These are phyloP conservation scores for Phymastichus coffea DNA, from an alignment of 1,140 invertebrate species.

Conservation along the genomic window DNA sequence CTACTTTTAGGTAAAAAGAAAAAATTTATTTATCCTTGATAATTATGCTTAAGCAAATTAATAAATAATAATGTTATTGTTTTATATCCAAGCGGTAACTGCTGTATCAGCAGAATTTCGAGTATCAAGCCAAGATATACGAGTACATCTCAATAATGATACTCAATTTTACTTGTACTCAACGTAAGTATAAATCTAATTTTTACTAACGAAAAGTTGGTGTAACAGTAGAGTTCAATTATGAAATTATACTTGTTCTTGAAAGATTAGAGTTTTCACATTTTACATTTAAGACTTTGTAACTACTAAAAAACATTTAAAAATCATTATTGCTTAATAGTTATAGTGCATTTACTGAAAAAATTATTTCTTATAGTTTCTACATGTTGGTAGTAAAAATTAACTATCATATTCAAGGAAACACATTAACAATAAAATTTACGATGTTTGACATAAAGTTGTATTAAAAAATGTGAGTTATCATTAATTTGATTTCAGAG, in stretches of 20 bases:
- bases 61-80: neutral
- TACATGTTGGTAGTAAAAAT: too few species aligned
- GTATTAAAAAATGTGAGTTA: too few species aligned
- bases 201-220: too few species aligned
- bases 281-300: slow-evolving; percentile 32
- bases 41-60: neutral
- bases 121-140: slow-evolving; percentile 51
- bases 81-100: slow-evolving; percentile 32
- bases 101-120: slow-evolving; percentile 31
- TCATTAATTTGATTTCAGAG: slow-evolving; percentile 18
- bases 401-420: too few species aligned
- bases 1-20: slow-evolving; percentile 6
- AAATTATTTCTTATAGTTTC: neutral
- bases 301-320: neutral
- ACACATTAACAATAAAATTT: too few species aligned
- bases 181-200: slow-evolving; percentile 41
- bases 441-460: too few species aligned
- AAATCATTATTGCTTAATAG: neutral
- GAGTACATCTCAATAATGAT: slow-evolving; percentile 41
- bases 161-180: slow-evolving; percentile 43
- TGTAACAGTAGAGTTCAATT: too few species aligned
- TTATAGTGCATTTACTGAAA: neutral
- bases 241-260: too few species aligned
- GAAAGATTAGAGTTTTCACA: too few species aligned
- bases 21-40: slow-evolving; percentile 10